Percentiles rank a stretch among this genome's conserved stretches.
Conservation (phyloP, 2,888 invertebrate species). For the Erynnis tages region DNA sequence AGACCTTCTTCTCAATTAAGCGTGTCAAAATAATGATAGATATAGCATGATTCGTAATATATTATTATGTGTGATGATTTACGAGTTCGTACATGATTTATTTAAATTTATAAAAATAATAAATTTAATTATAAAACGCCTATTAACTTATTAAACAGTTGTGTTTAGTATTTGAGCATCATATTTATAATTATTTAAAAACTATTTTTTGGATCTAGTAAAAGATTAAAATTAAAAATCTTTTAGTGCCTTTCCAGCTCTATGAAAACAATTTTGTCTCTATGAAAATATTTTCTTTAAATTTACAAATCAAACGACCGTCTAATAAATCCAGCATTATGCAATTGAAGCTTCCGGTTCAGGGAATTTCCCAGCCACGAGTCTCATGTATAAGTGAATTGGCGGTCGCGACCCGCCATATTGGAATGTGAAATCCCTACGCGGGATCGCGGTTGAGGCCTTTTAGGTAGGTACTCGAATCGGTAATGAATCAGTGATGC, state of each 20-base stretch:
- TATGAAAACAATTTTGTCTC: too few relatives aligned
- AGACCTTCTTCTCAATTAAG: constrained; percentile 9
- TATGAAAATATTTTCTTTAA: neutral
- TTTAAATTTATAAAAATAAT: too few relatives aligned
- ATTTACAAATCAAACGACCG: constrained; percentile 19
- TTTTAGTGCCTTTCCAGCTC: too few relatives aligned
- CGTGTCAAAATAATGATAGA: neutral
- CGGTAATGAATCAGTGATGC: neutral
- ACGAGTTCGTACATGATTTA: too few relatives aligned
- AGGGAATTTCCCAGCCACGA: constrained; percentile 46
- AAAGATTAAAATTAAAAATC: too few relatives aligned
- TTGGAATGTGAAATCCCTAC: constrained; percentile 68
- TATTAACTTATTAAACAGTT: too few relatives aligned
- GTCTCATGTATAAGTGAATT: constrained; percentile 65
- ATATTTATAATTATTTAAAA: too few relatives aligned
- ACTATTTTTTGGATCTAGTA: too few relatives aligned
- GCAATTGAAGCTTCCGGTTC: constrained; percentile 40
- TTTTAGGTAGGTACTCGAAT: constrained; percentile 28
- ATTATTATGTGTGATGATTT: too few relatives aligned
- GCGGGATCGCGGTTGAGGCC: constrained; percentile 54
- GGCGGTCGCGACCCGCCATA: constrained; percentile 62
- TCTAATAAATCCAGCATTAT: constrained; percentile 31
- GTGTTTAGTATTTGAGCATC: too few relatives aligned
- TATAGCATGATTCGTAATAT: constrained; percentile 5
- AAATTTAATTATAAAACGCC: too few relatives aligned